phyloP scores from a whole-genome alignment of 2,797 vertebrate genomes.

The Propithecus perrieri region DNA sequence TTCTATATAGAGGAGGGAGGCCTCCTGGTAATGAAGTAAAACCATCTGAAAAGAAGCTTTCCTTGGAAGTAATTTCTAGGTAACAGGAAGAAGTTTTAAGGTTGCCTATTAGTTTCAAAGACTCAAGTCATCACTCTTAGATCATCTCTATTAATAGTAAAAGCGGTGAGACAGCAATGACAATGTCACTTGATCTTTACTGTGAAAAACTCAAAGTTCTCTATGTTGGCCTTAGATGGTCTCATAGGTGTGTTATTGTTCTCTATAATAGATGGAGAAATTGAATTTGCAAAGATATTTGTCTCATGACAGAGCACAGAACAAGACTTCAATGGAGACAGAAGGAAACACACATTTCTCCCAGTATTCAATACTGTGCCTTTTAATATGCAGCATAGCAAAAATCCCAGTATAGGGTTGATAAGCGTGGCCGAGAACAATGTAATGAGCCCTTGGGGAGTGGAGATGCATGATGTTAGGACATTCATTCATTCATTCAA shows the following conservation, averaged over 20 bases:
- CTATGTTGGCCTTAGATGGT: background rate
- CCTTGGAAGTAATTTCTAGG: background rate
- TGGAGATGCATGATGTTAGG: background rate
- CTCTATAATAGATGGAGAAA: background rate
- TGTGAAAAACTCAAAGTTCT: background rate
- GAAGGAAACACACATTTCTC: background rate
- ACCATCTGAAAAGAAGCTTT: background rate
- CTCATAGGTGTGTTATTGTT: background rate
- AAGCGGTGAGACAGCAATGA: background rate
- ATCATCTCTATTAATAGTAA: background rate
- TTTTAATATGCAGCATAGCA: background rate
- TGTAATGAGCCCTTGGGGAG: background rate
- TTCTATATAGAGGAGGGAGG: background rate
- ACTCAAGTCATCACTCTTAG: background rate
- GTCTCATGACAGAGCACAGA: background rate
- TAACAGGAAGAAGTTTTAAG: background rate
- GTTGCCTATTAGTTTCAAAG: background rate
- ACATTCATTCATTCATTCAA: background rate
- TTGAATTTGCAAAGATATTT: background rate
- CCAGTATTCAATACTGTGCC: background rate
- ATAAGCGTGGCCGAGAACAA: background rate
- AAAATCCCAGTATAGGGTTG: background rate
- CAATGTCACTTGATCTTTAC: background rate
- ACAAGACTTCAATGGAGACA: background rate
- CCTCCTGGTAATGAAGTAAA: background rate